Conservation (phyloP, 2,797 vertebrate genomes). For the Hyperoplus immaculatus region DNA sequence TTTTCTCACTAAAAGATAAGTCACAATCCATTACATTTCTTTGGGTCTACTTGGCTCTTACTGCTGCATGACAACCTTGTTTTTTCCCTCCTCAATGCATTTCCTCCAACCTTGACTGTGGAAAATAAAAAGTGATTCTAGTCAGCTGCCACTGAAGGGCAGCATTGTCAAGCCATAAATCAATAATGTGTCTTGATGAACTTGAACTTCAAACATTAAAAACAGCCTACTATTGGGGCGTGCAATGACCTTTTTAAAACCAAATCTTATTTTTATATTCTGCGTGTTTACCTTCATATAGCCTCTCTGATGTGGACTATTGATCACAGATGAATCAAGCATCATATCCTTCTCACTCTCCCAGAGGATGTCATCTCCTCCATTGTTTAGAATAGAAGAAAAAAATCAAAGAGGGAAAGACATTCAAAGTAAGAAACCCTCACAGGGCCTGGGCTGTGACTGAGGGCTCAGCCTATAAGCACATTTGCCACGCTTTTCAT, state of each 20-base stretch:
- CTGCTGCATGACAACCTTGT: conserved; percentile 16
- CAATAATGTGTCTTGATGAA: conserved; percentile 68
- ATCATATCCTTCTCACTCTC: conserved; percentile 22
- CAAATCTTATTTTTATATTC: conserved; percentile 34
- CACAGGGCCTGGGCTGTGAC: conserved; percentile 70
- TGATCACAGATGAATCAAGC: conserved; percentile 50
- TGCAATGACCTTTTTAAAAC: conserved; percentile 37
- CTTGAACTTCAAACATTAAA: conserved; percentile 42
- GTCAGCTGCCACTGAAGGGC: conserved; percentile 83
- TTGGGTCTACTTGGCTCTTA: conserved; percentile 5
- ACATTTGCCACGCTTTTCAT: conserved; percentile 75
- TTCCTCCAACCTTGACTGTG: conserved; percentile 25
- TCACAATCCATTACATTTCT: conserved; percentile 35
- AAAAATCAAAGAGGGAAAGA: conserved; percentile 63
- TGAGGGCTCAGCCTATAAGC: conserved; percentile 76
- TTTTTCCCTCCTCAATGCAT: conserved; percentile 3
- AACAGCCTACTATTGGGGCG: conserved; percentile 15
- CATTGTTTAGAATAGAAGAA: conserved; percentile 62
- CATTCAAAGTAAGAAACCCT: conserved; percentile 77
- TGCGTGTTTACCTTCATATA: conserved; percentile 23
- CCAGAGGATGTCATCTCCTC: conserved; percentile 44
- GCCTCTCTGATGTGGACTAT: conserved; percentile 32
- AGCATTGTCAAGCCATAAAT: conserved; percentile 85
- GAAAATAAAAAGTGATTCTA: conserved; percentile 72
- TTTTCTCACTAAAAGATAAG: conserved; percentile 39